Base-by-base conservation (phyloP, 92 coral and sea anemone genomes). In the Phenganax stokvisi region DNA sequence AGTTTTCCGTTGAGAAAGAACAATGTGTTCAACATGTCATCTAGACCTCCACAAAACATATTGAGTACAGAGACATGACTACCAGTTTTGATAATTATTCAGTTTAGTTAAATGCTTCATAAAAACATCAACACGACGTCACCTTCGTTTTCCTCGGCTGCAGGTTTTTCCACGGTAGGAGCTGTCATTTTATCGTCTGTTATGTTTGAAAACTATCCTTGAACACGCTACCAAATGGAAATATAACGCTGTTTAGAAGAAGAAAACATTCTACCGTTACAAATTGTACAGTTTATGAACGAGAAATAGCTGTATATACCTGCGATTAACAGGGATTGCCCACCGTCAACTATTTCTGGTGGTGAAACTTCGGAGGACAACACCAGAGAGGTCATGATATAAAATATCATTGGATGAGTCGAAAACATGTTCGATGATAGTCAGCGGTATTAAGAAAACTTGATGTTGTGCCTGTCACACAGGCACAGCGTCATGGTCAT, bases 131-230 rank as follows among this genome's bases (percentile, higher is more conserved):
- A 0, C 8, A 63, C 27, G 61, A 47, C 47, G 58, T 79, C n/a
- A 75, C 89, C 93, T 80, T 86, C 97, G 56, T 86, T 82, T n/a
- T 85, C 90, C 74, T 90, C 90, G 71, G 97, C 87, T 71, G 96
- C 94, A 86, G 98, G 98, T 89, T 94, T 94, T 79, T 92, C 97
- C 25, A 94, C 98, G 60, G 98, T 94, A 58, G 98, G 98, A 37
- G 98, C 82, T 96, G 92, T 94, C 98, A 79, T 79, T 1, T 47
- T 73, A 20, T 73, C 13, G 83, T n/a, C 27, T 31, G 17, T 79
- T 63, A 3, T 47, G 47, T n/a, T 16, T 15, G 62, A 31, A 79
- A 79, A 64, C 53, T 30, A 58, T 77, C 27, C 44, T 77, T 77
- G 57, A 27, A 44, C 55, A 60, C 16, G 57, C 15, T 37, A 8